These are phyloP conservation scores for Pangasius macronema DNA, from an alignment of 2,797 vertebrate genomes.

Conservation along the genomic window DNA sequence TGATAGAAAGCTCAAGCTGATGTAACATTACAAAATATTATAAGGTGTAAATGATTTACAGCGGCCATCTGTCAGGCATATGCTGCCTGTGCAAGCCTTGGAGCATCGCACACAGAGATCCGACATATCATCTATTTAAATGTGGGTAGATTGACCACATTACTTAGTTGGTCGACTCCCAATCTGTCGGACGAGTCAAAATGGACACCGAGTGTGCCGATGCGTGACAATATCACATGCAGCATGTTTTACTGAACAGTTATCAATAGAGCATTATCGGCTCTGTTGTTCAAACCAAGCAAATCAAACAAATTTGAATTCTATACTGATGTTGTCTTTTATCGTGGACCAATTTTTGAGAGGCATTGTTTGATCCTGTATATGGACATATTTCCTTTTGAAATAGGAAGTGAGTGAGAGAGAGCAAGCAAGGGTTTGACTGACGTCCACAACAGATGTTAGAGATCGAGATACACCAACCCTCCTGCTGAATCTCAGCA, in stretches of 20 bases:
- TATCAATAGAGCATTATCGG: neutral
- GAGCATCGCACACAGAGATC: conserved; percentile 41
- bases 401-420: neutral
- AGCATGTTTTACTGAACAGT: neutral
- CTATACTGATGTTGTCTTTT: neutral
- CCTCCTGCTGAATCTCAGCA: neutral
- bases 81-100: conserved; percentile 41
- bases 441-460: neutral
- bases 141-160: no score
- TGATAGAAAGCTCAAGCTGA: conserved; percentile 53
- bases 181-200: no score
- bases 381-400: neutral
- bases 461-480: neutral
- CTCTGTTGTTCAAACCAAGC: neutral
- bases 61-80: conserved; percentile 51
- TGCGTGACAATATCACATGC: neutral
- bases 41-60: conserved; percentile 56
- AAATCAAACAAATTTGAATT: neutral
- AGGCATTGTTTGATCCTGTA: no score
- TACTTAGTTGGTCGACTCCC: no score
- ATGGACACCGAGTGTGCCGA: no score
- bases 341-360: neutral
- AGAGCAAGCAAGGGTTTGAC: neutral
- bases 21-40: conserved; percentile 57
- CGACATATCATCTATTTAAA: conserved; percentile 54